Conservation (phyloP, 2,888 invertebrate genomes). For the Nasonia oneida region DNA sequence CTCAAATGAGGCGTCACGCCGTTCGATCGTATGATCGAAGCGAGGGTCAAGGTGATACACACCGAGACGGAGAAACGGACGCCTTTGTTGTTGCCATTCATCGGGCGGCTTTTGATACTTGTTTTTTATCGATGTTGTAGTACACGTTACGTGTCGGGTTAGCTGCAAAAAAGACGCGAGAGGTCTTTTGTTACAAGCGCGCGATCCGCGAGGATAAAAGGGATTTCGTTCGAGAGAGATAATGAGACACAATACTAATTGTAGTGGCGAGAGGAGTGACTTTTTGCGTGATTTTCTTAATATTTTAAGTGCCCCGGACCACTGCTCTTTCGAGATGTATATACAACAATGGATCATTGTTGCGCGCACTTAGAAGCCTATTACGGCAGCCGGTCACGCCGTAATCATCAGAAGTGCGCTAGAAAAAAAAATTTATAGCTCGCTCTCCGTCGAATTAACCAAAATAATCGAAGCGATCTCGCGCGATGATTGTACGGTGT, state of each 20-base stretch:
- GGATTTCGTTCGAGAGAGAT: neutral
- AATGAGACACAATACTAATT: neutral
- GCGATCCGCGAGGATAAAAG: neutral
- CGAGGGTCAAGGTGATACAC: slow-evolving; percentile 17
- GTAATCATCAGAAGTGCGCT: neutral
- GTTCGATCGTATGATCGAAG: neutral
- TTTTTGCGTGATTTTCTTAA: neutral
- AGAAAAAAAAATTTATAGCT: neutral
- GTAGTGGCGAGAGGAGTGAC: neutral
- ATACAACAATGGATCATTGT: neutral
- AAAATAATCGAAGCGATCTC: neutral
- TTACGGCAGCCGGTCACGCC: neutral
- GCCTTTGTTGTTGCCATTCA: neutral
- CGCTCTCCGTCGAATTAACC: neutral
- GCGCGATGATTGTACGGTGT: neutral
- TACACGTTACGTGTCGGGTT: neutral
- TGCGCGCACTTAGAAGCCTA: neutral
- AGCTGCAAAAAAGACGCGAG: neutral
- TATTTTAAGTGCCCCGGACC: neutral
- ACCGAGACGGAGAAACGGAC: neutral
- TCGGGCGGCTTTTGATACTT: neutral
- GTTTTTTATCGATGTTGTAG: neutral
- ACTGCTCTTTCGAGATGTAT: neutral
- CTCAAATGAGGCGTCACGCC: slow-evolving; percentile 16
- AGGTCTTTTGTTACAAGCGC: neutral